A percentile compares a stretch with the other conserved stretches of the same genome.
Evolutionary conservation across 1,140 invertebrate genomes (phyloP).

Genomic region (Brachionus rubens): DNA sequence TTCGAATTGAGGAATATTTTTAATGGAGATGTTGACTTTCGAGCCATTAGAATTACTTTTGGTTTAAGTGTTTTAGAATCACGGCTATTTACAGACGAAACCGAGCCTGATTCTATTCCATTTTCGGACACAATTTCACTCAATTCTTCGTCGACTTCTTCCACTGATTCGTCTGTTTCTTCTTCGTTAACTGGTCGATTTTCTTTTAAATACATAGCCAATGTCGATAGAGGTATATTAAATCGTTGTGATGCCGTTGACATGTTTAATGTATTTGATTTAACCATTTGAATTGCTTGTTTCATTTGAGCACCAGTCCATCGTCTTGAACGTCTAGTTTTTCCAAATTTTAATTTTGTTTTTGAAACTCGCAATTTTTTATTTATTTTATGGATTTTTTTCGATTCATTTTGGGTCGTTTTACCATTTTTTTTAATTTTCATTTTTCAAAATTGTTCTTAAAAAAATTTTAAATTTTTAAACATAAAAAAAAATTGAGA

Average conservation of each 20-base stretch:
- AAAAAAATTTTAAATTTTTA: background rate
- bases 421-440: background rate
- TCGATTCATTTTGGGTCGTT: too few relatives aligned
- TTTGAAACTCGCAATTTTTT: background rate
- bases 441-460: too few relatives aligned
- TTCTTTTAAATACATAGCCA: background rate
- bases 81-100: background rate
- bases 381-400: too few relatives aligned
- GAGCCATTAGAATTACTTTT: background rate
- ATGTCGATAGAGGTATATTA: conserved; percentile 1
- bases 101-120: conserved; percentile 8
- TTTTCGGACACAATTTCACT: background rate
- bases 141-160: background rate
- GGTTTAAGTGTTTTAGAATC: background rate
- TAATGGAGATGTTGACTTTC: conserved; percentile 28
- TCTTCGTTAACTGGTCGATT: background rate
- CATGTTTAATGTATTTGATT: background rate
- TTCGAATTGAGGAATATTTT: background rate
- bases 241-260: background rate
- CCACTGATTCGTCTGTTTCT: background rate
- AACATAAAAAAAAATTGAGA: background rate
- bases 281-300: conserved; percentile 4
- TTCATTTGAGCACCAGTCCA: conserved; percentile 12
- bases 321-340: background rate
- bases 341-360: background rate